Percentiles rank a stretch among this genome's conserved stretches.
These are phyloP conservation scores for Heliconius eleuchia DNA, from an alignment of 1,140 invertebrate species.

Conservation along the genomic window DNA sequence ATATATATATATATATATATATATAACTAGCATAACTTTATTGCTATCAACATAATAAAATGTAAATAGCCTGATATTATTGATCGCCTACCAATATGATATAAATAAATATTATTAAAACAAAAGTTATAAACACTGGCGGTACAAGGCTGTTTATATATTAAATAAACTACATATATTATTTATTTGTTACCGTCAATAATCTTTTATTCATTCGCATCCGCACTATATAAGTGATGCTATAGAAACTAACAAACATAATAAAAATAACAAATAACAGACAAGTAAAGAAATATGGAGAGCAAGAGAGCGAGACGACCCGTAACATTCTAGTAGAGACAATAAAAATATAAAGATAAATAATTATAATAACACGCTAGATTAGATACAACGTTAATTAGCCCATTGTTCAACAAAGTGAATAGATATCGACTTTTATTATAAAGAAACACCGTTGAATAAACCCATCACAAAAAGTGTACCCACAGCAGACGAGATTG, in stretches of 20 bases:
- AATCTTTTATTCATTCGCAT: not conserved
- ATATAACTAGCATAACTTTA: not conserved
- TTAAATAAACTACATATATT: too few species aligned
- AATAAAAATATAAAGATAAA: slow-evolving; percentile 60
- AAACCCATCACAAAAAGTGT: slow-evolving; percentile 44
- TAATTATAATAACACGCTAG: slow-evolving; percentile 66
- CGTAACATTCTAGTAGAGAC: slow-evolving; percentile 44
- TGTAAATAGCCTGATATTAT: not conserved
- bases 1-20: not conserved
- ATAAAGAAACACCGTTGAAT: slow-evolving; percentile 51
- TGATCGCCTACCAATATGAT: not conserved
- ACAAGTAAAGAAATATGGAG: slow-evolving; percentile 31
- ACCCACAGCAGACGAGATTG: slow-evolving; percentile 37
- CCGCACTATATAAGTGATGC: not conserved
- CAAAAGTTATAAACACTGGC: not conserved
- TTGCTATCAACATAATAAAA: not conserved
- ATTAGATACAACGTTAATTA: slow-evolving; percentile 71
- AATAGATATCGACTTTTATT: slow-evolving; percentile 60
- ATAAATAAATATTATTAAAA: slow-evolving; percentile 6
- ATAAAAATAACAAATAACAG: not conserved
- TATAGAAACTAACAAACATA: not conserved
- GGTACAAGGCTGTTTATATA: not conserved
- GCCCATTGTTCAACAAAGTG: slow-evolving; percentile 63
- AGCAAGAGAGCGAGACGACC: slow-evolving; percentile 42
- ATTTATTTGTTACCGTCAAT: not conserved